A percentile compares a stretch with the other conserved stretches of the same genome.
Conservation (phyloP, 2,113 vertebrate genomes). For the Dipodomys stephensi region DNA sequence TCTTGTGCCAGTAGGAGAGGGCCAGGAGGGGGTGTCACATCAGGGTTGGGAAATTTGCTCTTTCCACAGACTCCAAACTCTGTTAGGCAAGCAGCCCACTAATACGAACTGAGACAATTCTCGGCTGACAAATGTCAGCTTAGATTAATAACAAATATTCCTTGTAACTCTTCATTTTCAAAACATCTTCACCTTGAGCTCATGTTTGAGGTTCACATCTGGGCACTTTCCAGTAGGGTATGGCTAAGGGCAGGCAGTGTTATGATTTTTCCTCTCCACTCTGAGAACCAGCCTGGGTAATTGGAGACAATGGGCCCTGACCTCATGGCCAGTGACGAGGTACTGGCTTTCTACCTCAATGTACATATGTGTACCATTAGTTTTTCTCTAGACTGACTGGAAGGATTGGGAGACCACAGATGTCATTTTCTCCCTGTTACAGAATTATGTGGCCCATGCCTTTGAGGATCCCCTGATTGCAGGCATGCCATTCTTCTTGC, state of each 20-base stretch:
- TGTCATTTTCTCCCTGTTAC: not conserved
- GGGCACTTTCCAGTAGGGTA: not conserved
- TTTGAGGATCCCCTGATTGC: too few relatives aligned
- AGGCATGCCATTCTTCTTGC: not conserved
- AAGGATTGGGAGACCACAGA: not conserved
- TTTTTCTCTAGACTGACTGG: not conserved
- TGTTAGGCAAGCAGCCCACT: not conserved
- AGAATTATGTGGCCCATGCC: not conserved
- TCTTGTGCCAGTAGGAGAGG: not conserved
- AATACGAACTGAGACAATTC: not conserved
- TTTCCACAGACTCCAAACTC: not conserved
- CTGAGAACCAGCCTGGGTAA: not conserved
- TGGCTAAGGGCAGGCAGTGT: too few relatives aligned
- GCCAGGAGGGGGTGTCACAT: not conserved
- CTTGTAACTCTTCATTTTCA: not conserved
- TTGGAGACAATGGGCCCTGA: not conserved
- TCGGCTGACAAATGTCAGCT: not conserved
- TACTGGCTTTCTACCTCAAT: not conserved
- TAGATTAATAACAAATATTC: not conserved
- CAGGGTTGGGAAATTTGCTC: not conserved
- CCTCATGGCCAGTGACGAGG: not conserved
- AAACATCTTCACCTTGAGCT: not conserved
- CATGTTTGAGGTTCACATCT: not conserved
- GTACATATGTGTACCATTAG: accelerated
- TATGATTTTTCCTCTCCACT: too few relatives aligned